Percentiles rank a stretch among this genome's conserved stretches.
These are phyloP conservation scores for Prinia subflava DNA, from an alignment of 2,113 vertebrate species.

Conservation along the genomic window DNA sequence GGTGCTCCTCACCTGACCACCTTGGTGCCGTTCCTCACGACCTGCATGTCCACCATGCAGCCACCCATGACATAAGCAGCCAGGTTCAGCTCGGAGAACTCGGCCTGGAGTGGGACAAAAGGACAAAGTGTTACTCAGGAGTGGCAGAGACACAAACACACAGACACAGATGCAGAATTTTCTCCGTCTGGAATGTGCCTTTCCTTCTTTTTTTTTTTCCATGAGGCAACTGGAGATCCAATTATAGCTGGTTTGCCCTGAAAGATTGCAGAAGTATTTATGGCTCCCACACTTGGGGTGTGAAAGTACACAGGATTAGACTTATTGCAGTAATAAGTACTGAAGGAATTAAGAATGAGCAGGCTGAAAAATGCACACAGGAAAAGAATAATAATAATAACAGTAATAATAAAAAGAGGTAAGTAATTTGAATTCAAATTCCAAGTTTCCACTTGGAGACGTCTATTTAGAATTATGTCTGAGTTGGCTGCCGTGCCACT, in stretches of 20 bases:
- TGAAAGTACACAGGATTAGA: conserved; percentile 2
- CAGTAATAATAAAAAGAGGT: background rate
- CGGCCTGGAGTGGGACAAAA: conserved; percentile 77
- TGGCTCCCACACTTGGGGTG: background rate
- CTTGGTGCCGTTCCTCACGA: conserved; percentile 86
- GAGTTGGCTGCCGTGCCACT: background rate
- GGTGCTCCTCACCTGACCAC: conserved; percentile 86
- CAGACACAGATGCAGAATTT: background rate
- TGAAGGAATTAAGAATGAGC: conserved; percentile 35
- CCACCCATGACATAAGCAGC: conserved; percentile 86
- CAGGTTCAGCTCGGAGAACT: conserved; percentile 94
- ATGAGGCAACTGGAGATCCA: background rate
- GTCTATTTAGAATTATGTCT: conserved; percentile 11
- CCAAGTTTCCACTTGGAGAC: conserved; percentile 39
- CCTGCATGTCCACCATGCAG: conserved; percentile 95
- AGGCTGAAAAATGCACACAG: background rate
- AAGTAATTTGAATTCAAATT: conserved; percentile 17
- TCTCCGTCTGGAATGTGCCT: background rate
- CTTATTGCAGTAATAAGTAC: conserved; percentile 32
- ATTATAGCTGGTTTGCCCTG: conserved; percentile 13
- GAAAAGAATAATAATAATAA: background rate
- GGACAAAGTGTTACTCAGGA: background rate
- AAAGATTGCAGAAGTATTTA: conserved; percentile 33
- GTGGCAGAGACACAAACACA: background rate
- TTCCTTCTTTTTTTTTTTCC: background rate